Base-by-base conservation (phyloP, 2,797 vertebrate genomes). In the Odontamblyopus rebecca region DNA sequence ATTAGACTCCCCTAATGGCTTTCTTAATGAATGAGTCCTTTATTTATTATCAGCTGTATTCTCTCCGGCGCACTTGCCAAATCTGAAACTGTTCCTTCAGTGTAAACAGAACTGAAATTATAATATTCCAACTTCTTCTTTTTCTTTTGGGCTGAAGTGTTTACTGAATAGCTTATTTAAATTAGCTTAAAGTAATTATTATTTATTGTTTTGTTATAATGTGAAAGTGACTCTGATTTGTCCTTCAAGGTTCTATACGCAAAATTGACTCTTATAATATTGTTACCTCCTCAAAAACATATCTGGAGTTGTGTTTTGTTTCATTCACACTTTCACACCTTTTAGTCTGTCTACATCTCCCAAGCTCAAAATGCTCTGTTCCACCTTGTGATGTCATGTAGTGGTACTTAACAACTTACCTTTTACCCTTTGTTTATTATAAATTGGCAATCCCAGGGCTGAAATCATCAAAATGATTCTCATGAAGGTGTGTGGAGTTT, bases 1-100 rank as follows among this genome's bases (percentile, higher is more conserved):
- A 65, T 73, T 60, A 61, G 38, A 23, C 30, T 35, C 61, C 71
- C 54, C 38, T 71, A 71, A 76, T 76, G 65, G 66, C 32, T 9
- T n/a, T 32, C 30, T 59, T 76, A 73, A 78, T 82, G 75, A 69
- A 73, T 59, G 18, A 57, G 57, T 60, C 26, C 57, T 60, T 60
- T 60, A 74, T 69, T 79, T 63, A 71, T 79, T 71, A 74, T 64
- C 50, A 16, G 48, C 60, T 54, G 53, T 63, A 68, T 73, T 70
- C 41, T 69, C 56, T 44, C 59, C 16, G 27, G 4, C 16, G 27
- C 57, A 6, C 26, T 60, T 12, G 23, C 59, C 59, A 60, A 18
- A 60, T 57, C 23, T 26, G 23, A 57, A 57, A 26, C 54, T 26
- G 54, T 23, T 23, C 19, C 54, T 57, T 4, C 54, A 26, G 53